A percentile compares a stretch with the other conserved stretches of the same genome.
phyloP scores from a whole-genome alignment of 2,797 vertebrate genomes.

The Bradypus variegatus region DNA sequence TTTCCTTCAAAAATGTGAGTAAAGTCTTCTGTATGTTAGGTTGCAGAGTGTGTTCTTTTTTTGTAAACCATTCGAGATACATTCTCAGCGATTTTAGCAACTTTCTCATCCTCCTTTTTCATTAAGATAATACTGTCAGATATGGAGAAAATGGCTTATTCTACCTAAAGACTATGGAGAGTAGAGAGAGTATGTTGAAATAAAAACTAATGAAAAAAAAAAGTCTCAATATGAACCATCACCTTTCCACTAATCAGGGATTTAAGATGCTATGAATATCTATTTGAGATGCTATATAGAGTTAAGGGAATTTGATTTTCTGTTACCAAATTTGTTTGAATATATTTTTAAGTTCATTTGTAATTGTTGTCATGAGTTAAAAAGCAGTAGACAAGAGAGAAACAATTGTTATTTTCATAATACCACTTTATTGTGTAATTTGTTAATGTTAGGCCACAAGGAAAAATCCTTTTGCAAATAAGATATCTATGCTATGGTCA shows the following conservation, averaged over 20 bases:
- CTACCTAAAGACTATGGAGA: not conserved
- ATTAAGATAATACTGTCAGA: no score
- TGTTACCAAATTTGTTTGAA: not conserved
- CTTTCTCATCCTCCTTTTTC: no score
- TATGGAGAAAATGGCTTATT: no score
- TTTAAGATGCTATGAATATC: not conserved
- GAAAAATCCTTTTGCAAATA: constrained; percentile 10
- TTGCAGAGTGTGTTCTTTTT: no score
- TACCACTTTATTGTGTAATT: not conserved
- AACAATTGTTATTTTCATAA: constrained; percentile 25
- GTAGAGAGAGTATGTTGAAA: not conserved
- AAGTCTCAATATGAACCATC: no score
- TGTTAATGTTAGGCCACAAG: not conserved
- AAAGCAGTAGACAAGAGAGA: not conserved
- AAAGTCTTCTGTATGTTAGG: no score
- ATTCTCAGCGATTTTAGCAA: not conserved
- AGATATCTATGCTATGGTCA: not conserved
- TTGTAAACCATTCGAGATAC: no score
- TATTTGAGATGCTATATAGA: constrained; percentile 12
- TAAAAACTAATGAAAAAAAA: constrained; percentile 24
- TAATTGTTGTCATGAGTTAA: no score
- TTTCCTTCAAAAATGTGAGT: no score
- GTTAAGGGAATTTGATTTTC: constrained; percentile 22
- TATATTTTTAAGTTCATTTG: no score
- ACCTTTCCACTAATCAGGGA: no score